Evolutionary conservation across 2,113 vertebrate genomes (phyloP), one percentile per base, ranked within the genome.

Genomic region (Phoxinus phoxinus): DNA sequence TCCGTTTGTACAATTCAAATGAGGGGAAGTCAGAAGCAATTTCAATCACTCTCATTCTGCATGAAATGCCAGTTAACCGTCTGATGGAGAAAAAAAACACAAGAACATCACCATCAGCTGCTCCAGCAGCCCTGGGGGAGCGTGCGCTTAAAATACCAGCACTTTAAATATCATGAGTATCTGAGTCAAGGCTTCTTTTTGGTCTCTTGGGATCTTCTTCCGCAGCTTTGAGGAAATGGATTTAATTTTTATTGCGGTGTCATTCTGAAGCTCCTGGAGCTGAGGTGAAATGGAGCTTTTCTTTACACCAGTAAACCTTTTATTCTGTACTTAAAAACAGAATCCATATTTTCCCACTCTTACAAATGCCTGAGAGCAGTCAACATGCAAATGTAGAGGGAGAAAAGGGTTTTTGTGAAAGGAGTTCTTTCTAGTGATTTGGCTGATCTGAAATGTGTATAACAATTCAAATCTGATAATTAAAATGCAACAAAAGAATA

Each of bases 91-190:
- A n/a, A 92, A 88, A 88, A 3, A 76, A 63, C 58, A 73, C 8
- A 84, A 80, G 84, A 91, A 91, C 89, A 79, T 91, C 90, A 86
- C 89, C 91, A 89, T 91, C 89, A 88, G 85, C 89, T 73, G 17
- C 86, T 88, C 88, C 87, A 90, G 83, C 71, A 90, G 88, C 90
- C 89, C n/a, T 85, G 89, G 87, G 90, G 88, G 86, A 82, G 44
- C 87, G 46, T 30, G 59, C 81, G 89, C 89, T 91, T 21, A 90
- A 92, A 93, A 93, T 94, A 93, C 87, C 91, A 91, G 93, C 83
- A 85, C 92, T 91, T 90, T 87, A 89, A 84, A 86, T 91, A 91
- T 72, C 67, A 82, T 81, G 86, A 86, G 89, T 88, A 85, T 81
- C 90, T 69, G 27, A 92, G 93, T 91, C 86, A 92, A 92, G 91